phyloP scores from a whole-genome alignment of 2,113 vertebrate genomes.

The Neomonachus schauinslandi region DNA sequence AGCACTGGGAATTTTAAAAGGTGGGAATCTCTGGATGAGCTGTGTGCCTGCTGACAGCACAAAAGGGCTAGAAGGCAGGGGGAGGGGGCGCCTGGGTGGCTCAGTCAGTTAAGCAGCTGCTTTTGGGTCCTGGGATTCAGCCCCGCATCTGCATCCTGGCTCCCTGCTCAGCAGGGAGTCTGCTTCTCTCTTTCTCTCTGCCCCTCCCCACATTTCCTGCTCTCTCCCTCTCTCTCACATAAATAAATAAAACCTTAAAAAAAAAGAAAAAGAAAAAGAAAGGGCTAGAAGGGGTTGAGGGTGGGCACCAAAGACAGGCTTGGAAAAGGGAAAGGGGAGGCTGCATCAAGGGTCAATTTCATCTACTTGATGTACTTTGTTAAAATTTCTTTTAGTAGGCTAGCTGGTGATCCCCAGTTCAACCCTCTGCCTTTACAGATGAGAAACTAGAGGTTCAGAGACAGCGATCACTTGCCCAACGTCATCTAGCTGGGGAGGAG shows the following conservation, averaged over 20 bases:
- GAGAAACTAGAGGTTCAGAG: not conserved
- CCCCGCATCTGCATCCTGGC: no score
- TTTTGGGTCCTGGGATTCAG: not conserved
- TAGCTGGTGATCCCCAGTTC: not conserved
- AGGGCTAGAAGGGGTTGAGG: not conserved
- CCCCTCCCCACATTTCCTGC: no score
- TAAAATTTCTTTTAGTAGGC: not conserved
- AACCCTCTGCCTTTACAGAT: not conserved
- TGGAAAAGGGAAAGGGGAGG: not conserved
- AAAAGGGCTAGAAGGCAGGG: no score
- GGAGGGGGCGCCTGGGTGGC: no score
- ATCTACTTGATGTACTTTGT: not conserved
- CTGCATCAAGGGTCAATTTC: not conserved
- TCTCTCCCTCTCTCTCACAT: not conserved
- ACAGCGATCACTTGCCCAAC: not conserved
- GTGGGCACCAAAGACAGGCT: not conserved
- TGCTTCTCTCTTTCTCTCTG: not conserved
- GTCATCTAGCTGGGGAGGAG: not conserved
- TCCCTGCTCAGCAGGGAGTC: not conserved
- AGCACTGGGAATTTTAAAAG: not conserved
- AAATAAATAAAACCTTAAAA: not conserved
- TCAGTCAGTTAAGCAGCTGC: not conserved
- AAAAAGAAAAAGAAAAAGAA: not conserved
- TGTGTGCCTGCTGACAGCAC: not conserved
- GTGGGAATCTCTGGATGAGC: not conserved